Conservation (phyloP, 2,113 vertebrate genomes). For the Hipposideros armiger region DNA sequence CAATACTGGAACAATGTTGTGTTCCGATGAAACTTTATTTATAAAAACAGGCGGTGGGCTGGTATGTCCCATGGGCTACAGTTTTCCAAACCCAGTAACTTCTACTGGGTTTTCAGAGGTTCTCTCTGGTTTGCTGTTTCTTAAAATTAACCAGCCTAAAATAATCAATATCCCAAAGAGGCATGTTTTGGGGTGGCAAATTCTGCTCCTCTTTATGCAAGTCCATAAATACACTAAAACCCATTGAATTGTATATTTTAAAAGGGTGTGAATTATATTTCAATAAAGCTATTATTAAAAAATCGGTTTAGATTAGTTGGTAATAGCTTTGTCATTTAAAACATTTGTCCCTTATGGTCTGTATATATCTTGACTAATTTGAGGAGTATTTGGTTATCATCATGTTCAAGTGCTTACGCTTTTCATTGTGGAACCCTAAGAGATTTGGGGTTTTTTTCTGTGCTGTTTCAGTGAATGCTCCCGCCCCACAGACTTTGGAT, state of each 20-base stretch:
- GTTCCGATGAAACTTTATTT: constrained; percentile 25
- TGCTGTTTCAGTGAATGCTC: constrained; percentile 70
- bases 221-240: not conserved
- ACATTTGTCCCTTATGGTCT: not conserved
- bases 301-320: not conserved
- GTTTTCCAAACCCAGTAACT: not conserved
- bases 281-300: not conserved
- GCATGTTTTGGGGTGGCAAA: not conserved
- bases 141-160: not conserved
- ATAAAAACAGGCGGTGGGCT: not conserved
- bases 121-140: too few species aligned
- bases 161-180: not conserved
- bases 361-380: not conserved
- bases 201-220: not conserved
- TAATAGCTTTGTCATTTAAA: not conserved
- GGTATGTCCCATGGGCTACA: not conserved
- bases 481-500: constrained; percentile 52
- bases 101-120: not conserved
- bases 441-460: not conserved
- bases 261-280: not conserved
- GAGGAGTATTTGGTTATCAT: not conserved
- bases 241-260: not conserved
- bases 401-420: not conserved
- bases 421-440: not conserved
- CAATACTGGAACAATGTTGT: not conserved